Evolutionary conservation across 2,888 invertebrate genomes (phyloP), one percentile per base, ranked within the genome.

Genomic region (Loripinus fragilis): DNA sequence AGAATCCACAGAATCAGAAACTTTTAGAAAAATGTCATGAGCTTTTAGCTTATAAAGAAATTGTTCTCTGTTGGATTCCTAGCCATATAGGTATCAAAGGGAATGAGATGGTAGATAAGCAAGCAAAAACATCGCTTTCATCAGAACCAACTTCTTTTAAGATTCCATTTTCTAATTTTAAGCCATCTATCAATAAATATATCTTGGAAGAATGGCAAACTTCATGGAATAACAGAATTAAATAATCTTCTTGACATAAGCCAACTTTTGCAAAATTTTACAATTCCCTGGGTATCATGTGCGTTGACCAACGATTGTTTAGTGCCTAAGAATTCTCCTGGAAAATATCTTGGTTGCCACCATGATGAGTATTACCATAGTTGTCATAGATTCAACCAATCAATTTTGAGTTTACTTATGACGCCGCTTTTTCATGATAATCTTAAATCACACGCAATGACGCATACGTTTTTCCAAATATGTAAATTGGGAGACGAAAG

Each of bases 341-440:
- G 45, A 30, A 65, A 66, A 45, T 74, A 75, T 60, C 23, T 74
- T n/a, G 7, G 60, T n/a, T 83, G 83, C 73, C 33, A 48, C 42
- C 33, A 41, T 45, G 25, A 42, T 42, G 30, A 23, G 33, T 64
- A 60, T 25, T 78, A 80, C 45, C 76, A 78, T 72, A 66, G 70
- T 20, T 84, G 84, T 71, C 84, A 84, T 35, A 68, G 84, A 65
- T 84, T 81, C 50, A 81, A 84, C 80, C 84, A 84, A 60, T 84
- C 84, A 71, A 64, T 81, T 20, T 69, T 84, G 20, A 80, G 79
- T 69, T 76, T 84, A 65, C 70, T 84, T 55, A 48, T 81, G 28
- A 33, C 76, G n/a, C 65, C 78, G 55, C 69, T 81, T 12, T 81
- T 73, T 60, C 71, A 75, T 55, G 20, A 42, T 15, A 45, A 73